Percentiles rank a stretch among this genome's conserved stretches.
phyloP scores from a whole-genome alignment of 2,797 vertebrate genomes.

The Delichon dasypus region DNA sequence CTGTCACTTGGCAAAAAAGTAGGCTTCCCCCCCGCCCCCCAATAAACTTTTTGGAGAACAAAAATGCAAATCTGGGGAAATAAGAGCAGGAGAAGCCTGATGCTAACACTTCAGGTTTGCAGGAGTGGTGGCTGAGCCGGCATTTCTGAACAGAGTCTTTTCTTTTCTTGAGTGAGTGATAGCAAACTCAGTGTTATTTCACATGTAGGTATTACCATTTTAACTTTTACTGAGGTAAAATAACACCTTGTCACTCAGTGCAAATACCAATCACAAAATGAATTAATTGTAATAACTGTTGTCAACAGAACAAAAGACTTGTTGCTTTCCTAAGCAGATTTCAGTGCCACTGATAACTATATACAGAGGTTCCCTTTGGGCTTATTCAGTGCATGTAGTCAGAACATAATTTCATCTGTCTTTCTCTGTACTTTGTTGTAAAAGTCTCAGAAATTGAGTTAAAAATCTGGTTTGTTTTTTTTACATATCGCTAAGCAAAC shows the following conservation, averaged over 20 bases:
- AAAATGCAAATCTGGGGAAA: neutral
- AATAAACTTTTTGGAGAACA: neutral
- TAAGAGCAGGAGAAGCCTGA: neutral
- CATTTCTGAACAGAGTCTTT: slow-evolving; percentile 61
- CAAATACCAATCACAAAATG: slow-evolving; percentile 90
- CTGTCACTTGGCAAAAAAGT: neutral
- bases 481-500: slow-evolving; percentile 60
- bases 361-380: slow-evolving; percentile 72
- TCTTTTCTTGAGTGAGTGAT: slow-evolving; percentile 69
- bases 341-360: slow-evolving; percentile 73
- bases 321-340: slow-evolving; percentile 86
- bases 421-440: slow-evolving; percentile 67
- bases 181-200: slow-evolving; percentile 79
- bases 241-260: slow-evolving; percentile 92
- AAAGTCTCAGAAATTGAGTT: slow-evolving; percentile 65
- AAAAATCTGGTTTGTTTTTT: slow-evolving; percentile 68
- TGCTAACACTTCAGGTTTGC: neutral
- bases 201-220: slow-evolving; percentile 86
- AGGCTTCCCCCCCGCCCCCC: no score
- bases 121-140: slow-evolving; percentile 62
- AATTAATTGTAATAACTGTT: slow-evolving; percentile 94
- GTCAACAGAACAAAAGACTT: slow-evolving; percentile 89
- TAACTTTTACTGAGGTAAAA: slow-evolving; percentile 91
- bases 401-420: slow-evolving; percentile 76
- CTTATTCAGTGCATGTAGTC: slow-evolving; percentile 61